These are phyloP conservation scores for Carollia perspicillata DNA, from an alignment of 2,113 vertebrate genomes.

Conservation along the genomic window DNA sequence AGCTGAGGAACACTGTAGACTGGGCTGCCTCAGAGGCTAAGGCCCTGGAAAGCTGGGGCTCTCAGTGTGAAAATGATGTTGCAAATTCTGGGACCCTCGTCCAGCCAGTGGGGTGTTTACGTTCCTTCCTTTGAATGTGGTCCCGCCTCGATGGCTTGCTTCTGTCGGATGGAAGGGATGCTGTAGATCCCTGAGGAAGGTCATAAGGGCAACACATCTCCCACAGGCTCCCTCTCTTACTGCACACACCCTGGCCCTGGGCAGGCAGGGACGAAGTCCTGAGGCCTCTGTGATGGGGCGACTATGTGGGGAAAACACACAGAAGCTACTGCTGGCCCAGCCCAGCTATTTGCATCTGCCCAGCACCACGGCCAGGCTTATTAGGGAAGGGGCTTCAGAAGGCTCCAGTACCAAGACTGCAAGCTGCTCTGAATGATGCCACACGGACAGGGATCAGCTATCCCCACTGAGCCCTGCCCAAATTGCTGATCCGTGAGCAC, in stretches of 20 bases:
- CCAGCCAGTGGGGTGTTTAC: neutral
- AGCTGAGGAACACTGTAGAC: neutral
- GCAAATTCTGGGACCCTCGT: neutral
- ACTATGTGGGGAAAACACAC: neutral
- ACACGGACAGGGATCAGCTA: neutral
- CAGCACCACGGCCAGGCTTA: neutral
- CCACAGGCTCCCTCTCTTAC: neutral
- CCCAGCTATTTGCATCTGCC: neutral
- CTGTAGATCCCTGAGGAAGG: accelerated
- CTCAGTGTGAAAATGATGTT: neutral
- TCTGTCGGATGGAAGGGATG: too few species aligned
- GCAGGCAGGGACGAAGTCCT: neutral
- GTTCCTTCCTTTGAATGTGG: neutral
- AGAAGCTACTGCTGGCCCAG: neutral
- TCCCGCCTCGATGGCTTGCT: neutral
- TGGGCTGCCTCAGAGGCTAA: neutral
- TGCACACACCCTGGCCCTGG: neutral
- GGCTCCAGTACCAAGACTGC: too few species aligned
- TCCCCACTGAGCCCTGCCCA: too few species aligned
- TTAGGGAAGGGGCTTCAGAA: neutral
- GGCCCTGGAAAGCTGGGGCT: neutral
- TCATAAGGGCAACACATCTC: neutral
- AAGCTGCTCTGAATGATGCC: neutral
- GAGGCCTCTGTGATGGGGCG: too few species aligned
- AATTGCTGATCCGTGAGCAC: neutral